A percentile compares a stretch with the other conserved stretches of the same genome.
phyloP scores from a whole-genome alignment of 2,113 vertebrate genomes.

The Paracanthobrama guichenoti region DNA sequence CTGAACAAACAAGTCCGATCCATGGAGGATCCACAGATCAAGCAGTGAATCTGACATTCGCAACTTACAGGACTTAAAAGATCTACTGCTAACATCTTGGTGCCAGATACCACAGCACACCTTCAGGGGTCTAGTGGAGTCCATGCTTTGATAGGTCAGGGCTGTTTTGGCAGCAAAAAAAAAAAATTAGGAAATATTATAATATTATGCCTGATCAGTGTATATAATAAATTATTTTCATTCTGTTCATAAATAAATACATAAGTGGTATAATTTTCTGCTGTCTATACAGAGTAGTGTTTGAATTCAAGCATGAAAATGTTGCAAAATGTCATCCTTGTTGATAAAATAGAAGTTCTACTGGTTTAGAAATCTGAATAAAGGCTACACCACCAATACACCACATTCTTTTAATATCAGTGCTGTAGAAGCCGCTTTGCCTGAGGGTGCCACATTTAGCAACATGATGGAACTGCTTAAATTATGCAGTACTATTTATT shows the following conservation, averaged over 20 bases:
- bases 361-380: neutral
- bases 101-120: too few relatives aligned
- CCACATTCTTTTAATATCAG: neutral
- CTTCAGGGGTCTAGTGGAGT: too few relatives aligned
- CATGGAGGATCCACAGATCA: too few relatives aligned
- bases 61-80: too few relatives aligned
- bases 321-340: neutral
- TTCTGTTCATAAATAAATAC: neutral
- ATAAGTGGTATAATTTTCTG: neutral
- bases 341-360: neutral
- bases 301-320: neutral
- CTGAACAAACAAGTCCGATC: too few relatives aligned
- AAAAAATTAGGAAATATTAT: too few relatives aligned
- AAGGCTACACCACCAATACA: neutral
- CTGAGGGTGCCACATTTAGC: neutral
- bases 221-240: neutral
- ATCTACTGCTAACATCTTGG: too few relatives aligned
- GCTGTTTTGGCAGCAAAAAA: too few relatives aligned
- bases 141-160: too few relatives aligned
- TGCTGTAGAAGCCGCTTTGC: neutral
- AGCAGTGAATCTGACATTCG: too few relatives aligned
- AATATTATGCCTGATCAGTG: too few relatives aligned
- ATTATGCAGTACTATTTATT: neutral
- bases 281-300: neutral
- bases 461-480: neutral